Percentiles rank a stretch among this genome's conserved stretches.
Evolutionary conservation across 2,888 invertebrate species (phyloP).

Genomic region (Drosophila prolongata): DNA sequence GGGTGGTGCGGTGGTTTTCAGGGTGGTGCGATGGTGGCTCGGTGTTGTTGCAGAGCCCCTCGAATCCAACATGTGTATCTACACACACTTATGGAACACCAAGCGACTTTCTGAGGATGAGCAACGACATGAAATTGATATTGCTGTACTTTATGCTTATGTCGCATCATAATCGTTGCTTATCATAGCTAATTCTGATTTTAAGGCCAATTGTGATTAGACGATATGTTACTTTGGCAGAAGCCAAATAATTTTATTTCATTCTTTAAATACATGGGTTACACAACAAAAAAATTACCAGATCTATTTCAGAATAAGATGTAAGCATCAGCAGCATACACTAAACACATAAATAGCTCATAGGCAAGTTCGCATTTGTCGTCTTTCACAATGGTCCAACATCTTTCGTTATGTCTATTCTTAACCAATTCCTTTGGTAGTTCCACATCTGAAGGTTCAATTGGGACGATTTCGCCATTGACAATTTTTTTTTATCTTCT

Average conservation of each 20-base stretch:
- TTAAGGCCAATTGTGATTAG: constrained; percentile 18
- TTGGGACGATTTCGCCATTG: no score
- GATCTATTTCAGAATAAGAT: no score
- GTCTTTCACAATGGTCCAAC: no score
- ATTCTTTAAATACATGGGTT: no score
- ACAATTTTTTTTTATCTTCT: no score
- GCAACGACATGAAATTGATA: constrained; percentile 34
- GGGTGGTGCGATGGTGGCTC: background rate
- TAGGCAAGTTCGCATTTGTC: no score
- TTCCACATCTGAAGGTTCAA: no score
- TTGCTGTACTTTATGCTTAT: constrained; percentile 39
- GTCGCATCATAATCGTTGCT: constrained; percentile 34
- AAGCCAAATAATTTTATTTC: background rate
- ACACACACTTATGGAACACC: background rate
- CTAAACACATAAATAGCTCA: no score
- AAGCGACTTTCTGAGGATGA: constrained; percentile 1
- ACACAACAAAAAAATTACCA: no score
- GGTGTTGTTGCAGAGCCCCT: background rate
- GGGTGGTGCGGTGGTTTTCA: background rate
- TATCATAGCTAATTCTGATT: constrained; percentile 29
- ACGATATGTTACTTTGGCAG: background rate
- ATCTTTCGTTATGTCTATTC: no score
- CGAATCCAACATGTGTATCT: background rate
- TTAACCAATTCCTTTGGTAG: no score
- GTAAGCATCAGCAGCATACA: fast-evolving